phyloP scores from a whole-genome alignment of 2,888 invertebrate genomes.

The Dasysyrphus tricinctus region DNA sequence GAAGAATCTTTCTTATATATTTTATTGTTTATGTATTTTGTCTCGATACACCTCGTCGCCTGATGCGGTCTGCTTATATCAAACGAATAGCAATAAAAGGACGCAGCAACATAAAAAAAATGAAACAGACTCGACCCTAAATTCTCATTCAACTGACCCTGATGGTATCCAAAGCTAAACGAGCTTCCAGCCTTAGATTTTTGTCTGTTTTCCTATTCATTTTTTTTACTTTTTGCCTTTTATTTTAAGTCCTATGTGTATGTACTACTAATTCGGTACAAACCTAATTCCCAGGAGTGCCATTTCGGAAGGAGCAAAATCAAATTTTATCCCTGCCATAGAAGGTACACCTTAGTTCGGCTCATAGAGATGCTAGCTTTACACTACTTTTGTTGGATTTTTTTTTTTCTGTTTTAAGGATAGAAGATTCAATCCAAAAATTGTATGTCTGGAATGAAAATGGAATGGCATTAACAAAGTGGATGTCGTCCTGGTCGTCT shows the following conservation, averaged over 20 bases:
- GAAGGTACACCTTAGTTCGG: constrained; percentile 20
- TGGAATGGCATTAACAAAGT: constrained; percentile 69
- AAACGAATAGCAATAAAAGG: constrained; percentile 59
- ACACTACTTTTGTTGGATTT: not conserved
- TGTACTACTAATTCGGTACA: constrained; percentile 67
- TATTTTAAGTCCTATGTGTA: constrained; percentile 45
- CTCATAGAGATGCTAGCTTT: constrained; percentile 1
- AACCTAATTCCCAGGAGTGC: constrained; percentile 71
- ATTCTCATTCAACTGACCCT: constrained; percentile 25
- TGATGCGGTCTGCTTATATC: constrained; percentile 56
- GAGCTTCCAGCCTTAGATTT: constrained; percentile 25
- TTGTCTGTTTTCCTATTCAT: not conserved
- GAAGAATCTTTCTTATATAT: constrained; percentile 32
- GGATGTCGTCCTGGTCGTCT: constrained; percentile 15
- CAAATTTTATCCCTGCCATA: constrained; percentile 67
- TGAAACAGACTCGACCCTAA: constrained; percentile 25
- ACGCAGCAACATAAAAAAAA: constrained; percentile 18
- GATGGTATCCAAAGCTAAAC: constrained; percentile 33
- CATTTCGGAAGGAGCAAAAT: constrained; percentile 64
- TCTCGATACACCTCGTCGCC: constrained; percentile 41
- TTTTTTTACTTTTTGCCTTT: not conserved
- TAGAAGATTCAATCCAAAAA: constrained; percentile 60
- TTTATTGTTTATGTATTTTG: constrained; percentile 10
- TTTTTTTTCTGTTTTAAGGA: not conserved
- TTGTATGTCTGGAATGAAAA: constrained; percentile 68